These are phyloP conservation scores for Chaetodon trifascialis DNA, from an alignment of 2,113 vertebrate genomes.

Conservation along the genomic window DNA sequence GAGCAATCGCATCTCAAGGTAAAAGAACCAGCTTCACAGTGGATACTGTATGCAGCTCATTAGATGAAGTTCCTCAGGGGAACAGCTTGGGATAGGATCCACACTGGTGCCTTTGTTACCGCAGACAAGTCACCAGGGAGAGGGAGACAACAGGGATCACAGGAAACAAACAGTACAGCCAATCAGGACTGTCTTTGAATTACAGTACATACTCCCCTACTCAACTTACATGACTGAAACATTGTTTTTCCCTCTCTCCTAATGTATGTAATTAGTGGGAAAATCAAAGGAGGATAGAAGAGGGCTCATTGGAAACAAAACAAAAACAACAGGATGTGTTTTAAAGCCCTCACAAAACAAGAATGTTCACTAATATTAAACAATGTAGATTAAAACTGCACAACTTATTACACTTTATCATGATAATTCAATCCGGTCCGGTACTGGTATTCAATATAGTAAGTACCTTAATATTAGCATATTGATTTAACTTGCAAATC, in stretches of 20 bases:
- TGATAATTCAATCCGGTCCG: neutral
- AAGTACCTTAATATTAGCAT: slow-evolving; percentile 32
- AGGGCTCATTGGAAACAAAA: slow-evolving; percentile 33
- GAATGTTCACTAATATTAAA: neutral
- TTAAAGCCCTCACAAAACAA: neutral
- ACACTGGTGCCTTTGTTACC: slow-evolving; percentile 66
- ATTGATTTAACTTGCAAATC: slow-evolving; percentile 50
- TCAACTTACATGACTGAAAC: slow-evolving; percentile 47
- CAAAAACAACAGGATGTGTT: slow-evolving; percentile 27
- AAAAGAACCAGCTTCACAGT: slow-evolving; percentile 62
- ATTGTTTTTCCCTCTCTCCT: slow-evolving; percentile 54
- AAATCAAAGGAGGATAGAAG: slow-evolving; percentile 59
- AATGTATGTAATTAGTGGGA: slow-evolving; percentile 55
- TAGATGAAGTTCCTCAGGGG: slow-evolving; percentile 66
- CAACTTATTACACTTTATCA: neutral
- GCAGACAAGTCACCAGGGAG: slow-evolving; percentile 62
- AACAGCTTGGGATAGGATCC: slow-evolving; percentile 53
- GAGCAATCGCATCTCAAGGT: slow-evolving; percentile 63
- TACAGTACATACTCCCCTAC: slow-evolving; percentile 35
- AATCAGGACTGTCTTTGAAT: slow-evolving; percentile 61
- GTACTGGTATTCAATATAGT: neutral
- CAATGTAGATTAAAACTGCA: neutral
- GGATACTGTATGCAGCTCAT: slow-evolving; percentile 71
- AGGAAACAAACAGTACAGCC: slow-evolving; percentile 72
- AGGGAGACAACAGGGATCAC: slow-evolving; percentile 55